These are phyloP conservation scores for Benitochromis conjunctus DNA, from an alignment of 2,113 vertebrate genomes.

Conservation along the genomic window DNA sequence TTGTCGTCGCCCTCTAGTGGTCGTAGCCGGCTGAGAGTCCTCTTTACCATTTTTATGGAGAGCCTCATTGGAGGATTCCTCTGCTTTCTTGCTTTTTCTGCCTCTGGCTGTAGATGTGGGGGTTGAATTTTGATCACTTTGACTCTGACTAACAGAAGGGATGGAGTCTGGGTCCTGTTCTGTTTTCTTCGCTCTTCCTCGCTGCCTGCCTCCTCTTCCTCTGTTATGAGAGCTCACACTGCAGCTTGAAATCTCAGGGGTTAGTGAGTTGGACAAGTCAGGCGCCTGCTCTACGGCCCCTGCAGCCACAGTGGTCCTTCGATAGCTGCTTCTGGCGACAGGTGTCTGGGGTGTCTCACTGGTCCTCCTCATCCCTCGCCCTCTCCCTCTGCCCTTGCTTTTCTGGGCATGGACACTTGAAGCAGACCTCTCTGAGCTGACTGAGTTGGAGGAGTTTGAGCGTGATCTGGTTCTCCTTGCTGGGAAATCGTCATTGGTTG, in stretches of 20 bases:
- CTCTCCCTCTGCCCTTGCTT: conserved; percentile 14
- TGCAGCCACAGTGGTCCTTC: conserved; percentile 31
- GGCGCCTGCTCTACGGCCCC: background rate
- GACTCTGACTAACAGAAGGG: background rate
- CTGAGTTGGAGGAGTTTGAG: conserved; percentile 64
- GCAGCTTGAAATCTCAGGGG: conserved; percentile 36
- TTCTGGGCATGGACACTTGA: background rate
- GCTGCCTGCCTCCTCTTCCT: conserved; percentile 33
- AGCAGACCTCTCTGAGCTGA: conserved; percentile 66
- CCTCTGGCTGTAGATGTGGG: conserved; percentile 10
- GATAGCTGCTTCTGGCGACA: background rate
- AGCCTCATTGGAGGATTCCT: background rate
- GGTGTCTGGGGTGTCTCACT: background rate
- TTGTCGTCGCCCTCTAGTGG: conserved; percentile 48
- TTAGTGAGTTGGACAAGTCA: conserved; percentile 42
- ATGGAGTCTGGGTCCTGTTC: background rate
- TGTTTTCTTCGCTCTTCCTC: conserved; percentile 34
- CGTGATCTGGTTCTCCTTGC: conserved; percentile 57
- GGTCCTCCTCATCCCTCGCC: conserved; percentile 18
- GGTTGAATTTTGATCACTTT: background rate
- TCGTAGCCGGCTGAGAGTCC: background rate
- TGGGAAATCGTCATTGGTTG: conserved; percentile 11
- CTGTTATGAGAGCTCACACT: conserved; percentile 12
- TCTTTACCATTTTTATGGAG: background rate
- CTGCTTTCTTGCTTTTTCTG: conserved; percentile 2